Conservation (phyloP, 1,140 invertebrate genomes). For the Drosophila leontia region DNA sequence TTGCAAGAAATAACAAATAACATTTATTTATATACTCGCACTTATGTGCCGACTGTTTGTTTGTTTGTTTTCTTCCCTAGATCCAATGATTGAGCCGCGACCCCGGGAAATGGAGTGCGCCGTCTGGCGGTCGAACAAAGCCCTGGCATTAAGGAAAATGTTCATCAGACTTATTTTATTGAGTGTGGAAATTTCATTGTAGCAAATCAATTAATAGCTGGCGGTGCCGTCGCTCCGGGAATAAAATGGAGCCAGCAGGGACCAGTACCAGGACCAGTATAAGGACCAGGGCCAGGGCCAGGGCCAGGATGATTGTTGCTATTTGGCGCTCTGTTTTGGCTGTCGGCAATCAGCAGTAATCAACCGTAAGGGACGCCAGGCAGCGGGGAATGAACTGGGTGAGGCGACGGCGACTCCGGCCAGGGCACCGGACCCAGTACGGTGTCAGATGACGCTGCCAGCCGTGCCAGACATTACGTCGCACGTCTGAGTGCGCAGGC, state of each 20-base stretch:
- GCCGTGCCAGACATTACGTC: constrained; percentile 73
- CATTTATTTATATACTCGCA: constrained; percentile 41
- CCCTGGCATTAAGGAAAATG: constrained; percentile 65
- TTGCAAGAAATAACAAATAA: constrained; percentile 25
- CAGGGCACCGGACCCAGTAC: constrained; percentile 22
- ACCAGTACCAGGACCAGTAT: neutral
- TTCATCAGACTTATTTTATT: constrained; percentile 65
- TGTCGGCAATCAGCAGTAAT: constrained; percentile 79
- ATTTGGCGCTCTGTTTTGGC: constrained; percentile 75
- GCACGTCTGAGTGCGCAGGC: constrained; percentile 71
- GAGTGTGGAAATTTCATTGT: constrained; percentile 80
- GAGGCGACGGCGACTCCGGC: constrained; percentile 9
- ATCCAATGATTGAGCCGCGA: constrained; percentile 30
- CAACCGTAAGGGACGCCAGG: constrained; percentile 55
- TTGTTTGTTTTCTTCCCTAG: constrained; percentile 25
- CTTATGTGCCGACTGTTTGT: constrained; percentile 7
- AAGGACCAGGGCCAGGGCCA: neutral
- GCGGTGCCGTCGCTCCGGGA: constrained; percentile 2
- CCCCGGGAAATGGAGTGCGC: constrained; percentile 33
- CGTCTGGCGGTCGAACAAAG: constrained; percentile 48
- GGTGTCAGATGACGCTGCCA: constrained; percentile 50
- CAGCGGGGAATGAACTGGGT: neutral
- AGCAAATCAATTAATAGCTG: constrained; percentile 78
- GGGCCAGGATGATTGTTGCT: constrained; percentile 64
- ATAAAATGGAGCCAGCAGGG: constrained; percentile 6